phyloP scores from a whole-genome alignment of 2,113 vertebrate genomes.

The Turnix velox region DNA sequence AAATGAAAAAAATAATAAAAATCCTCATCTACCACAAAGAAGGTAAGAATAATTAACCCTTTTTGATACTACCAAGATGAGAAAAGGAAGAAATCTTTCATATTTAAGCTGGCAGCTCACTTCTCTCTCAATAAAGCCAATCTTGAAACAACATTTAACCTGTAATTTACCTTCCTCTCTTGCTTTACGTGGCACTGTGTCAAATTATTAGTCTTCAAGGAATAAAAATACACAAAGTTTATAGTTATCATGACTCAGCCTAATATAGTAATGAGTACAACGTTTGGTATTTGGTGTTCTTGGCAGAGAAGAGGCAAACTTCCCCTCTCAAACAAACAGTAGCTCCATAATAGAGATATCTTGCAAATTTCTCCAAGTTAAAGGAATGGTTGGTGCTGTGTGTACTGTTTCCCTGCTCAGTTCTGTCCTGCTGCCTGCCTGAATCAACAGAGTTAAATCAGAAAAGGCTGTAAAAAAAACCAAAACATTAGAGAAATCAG shows the following conservation, averaged over 20 bases:
- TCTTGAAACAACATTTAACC: background rate
- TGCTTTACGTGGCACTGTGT: background rate
- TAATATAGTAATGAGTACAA: slow-evolving; percentile 26
- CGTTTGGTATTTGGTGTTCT: background rate
- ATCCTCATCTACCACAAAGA: background rate
- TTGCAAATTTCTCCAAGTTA: background rate
- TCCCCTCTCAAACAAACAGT: background rate
- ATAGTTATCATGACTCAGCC: slow-evolving; percentile 6
- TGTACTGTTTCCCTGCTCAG: background rate
- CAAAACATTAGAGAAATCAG: background rate
- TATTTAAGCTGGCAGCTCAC: background rate
- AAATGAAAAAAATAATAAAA: background rate
- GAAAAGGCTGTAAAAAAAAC: background rate
- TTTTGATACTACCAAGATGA: background rate
- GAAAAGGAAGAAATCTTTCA: background rate
- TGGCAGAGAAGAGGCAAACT: slow-evolving; percentile 11
- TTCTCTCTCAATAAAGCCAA: background rate
- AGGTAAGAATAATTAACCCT: background rate
- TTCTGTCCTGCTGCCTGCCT: background rate
- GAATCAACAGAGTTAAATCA: background rate
- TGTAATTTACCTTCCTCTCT: background rate
- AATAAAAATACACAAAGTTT: slow-evolving; percentile 29
- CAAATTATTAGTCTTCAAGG: background rate
- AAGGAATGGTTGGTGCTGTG: background rate
- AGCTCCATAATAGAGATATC: too few relatives aligned